Evolutionary conservation across 2,113 vertebrate species (phyloP).

Genomic region (Pao palembangensis): DNA sequence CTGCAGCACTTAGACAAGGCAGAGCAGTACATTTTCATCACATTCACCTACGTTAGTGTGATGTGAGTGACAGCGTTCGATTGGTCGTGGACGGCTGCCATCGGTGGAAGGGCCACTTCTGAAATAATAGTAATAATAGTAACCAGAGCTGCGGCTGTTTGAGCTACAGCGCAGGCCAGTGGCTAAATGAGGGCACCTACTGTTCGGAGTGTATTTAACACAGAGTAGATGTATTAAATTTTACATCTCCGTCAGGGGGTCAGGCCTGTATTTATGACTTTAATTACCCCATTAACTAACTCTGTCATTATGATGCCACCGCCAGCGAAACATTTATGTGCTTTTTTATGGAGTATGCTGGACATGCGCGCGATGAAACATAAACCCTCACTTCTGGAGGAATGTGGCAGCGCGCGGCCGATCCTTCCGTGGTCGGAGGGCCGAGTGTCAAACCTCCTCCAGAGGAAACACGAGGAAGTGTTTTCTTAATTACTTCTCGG

Average conservation of each 20-base stretch:
- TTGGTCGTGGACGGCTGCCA: constrained; percentile 5
- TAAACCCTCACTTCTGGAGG: constrained; percentile 65
- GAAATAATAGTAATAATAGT: too few relatives aligned
- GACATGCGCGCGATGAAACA: constrained; percentile 61
- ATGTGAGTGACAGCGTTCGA: neutral
- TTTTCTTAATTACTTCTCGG: constrained; percentile 61
- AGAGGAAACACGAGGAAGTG: constrained; percentile 11
- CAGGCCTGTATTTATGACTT: constrained; percentile 60
- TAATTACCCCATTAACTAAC: constrained; percentile 69
- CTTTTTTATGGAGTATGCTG: constrained; percentile 66
- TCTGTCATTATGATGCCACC: constrained; percentile 68
- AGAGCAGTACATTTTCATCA: constrained; percentile 37
- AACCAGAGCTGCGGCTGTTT: neutral
- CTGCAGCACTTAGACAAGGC: constrained; percentile 25
- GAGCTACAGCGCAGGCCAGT: neutral
- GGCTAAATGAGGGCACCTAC: constrained; percentile 29
- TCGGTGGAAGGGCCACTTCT: constrained; percentile 1
- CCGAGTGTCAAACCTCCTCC: constrained; percentile 39
- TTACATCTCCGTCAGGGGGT: constrained; percentile 44
- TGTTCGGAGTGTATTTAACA: constrained; percentile 24
- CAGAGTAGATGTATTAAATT: constrained; percentile 49
- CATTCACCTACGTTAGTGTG: constrained; percentile 2
- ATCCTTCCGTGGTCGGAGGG: constrained; percentile 19
- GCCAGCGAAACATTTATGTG: constrained; percentile 67
- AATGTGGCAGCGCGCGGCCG: constrained; percentile 33